phyloP scores from a whole-genome alignment of 2,888 invertebrate species.

The Melikaiella ostensackeni region DNA sequence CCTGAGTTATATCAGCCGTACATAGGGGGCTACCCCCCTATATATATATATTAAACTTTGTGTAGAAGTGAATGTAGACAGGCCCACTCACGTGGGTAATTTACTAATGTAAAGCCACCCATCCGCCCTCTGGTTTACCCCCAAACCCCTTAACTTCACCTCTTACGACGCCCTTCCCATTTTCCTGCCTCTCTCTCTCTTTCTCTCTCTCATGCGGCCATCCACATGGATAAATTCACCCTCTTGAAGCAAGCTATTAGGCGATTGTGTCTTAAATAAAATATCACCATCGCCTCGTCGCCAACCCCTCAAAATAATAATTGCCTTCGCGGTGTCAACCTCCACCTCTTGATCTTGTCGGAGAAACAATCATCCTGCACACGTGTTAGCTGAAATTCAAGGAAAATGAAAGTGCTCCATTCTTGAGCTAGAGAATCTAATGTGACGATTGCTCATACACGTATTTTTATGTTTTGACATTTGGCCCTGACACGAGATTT shows the following conservation, averaged over 20 bases:
- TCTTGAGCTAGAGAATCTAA: background rate
- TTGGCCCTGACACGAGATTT: background rate
- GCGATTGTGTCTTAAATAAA: constrained; percentile 76
- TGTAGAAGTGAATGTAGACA: constrained; percentile 14
- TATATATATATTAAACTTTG: background rate
- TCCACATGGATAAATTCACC: constrained; percentile 56
- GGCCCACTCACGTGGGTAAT: constrained; percentile 63
- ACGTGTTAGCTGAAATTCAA: constrained; percentile 44
- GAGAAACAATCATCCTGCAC: constrained; percentile 46
- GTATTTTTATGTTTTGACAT: background rate
- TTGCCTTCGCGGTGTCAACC: constrained; percentile 69
- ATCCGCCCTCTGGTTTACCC: constrained; percentile 42
- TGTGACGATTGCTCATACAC: background rate
- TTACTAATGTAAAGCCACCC: constrained; percentile 69
- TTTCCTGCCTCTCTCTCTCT: constrained; percentile 49
- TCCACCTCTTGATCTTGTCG: constrained; percentile 45
- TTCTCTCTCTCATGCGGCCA: constrained; percentile 45
- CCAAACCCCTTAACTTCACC: constrained; percentile 53
- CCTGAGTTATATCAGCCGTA: background rate
- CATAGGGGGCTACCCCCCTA: background rate
- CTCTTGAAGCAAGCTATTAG: constrained; percentile 73
- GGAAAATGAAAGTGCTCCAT: constrained; percentile 56
- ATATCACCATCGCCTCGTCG: constrained; percentile 71
- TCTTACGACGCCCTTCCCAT: constrained; percentile 53
- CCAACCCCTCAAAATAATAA: constrained; percentile 75